A percentile compares a stretch with the other conserved stretches of the same genome.
Evolutionary conservation across 2,113 vertebrate genomes (phyloP).

Genomic region (Eidolon helvum): DNA sequence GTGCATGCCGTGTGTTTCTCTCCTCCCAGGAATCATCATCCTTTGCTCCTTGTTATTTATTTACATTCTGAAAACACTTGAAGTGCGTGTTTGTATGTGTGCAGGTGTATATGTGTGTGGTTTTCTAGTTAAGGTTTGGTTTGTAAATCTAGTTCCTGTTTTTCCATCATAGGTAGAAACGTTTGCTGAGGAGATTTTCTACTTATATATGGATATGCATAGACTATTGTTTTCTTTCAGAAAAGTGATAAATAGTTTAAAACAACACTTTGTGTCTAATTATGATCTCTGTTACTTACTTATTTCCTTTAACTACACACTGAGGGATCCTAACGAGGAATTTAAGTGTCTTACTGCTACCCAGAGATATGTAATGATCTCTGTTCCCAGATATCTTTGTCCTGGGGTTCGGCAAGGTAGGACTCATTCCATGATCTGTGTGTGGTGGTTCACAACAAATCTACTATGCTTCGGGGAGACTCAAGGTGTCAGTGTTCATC

Average conservation of each 20-base stretch:
- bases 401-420: neutral
- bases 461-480: neutral
- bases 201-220: neutral
- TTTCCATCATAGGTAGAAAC: neutral
- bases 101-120: neutral
- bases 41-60: neutral
- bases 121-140: neutral
- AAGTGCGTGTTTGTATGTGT: neutral
- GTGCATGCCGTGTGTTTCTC: neutral
- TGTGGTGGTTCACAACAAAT: too few species aligned
- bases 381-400: neutral
- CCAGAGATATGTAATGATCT: neutral
- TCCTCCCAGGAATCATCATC: neutral
- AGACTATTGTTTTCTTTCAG: neutral
- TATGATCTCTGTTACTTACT: neutral
- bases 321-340: neutral
- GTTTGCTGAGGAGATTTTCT: neutral
- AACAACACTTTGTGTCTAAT: neutral
- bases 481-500: accelerated
- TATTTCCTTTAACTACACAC: neutral
- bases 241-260: neutral
- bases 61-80: neutral
- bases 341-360: neutral
- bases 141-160: neutral
- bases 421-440: neutral